Evolutionary conservation across 1,140 invertebrate genomes (phyloP).

Genomic region (Ptiloglossa arizonensis): DNA sequence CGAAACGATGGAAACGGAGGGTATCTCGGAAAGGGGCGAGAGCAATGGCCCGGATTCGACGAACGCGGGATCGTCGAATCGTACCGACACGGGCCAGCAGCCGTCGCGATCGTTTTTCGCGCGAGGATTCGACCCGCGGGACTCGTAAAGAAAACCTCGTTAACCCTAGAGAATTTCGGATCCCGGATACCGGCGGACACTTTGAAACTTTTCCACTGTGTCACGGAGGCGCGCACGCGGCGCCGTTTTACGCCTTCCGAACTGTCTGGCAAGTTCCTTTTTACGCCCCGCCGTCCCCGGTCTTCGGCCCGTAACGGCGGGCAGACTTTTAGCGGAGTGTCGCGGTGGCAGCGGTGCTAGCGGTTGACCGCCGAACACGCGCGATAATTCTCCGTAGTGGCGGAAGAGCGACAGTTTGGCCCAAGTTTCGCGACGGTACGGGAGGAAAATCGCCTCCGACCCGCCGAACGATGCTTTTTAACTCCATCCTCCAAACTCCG

Average conservation of each 20-base stretch:
- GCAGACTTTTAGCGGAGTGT: constrained; percentile 54
- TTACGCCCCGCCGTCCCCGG: constrained; percentile 33
- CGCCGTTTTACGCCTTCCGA: constrained; percentile 57
- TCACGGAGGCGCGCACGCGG: constrained; percentile 24
- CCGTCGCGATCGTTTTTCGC: constrained; percentile 34
- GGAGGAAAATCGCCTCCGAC: constrained; percentile 22
- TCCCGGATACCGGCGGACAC: constrained; percentile 45
- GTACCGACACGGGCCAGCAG: neutral
- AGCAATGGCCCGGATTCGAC: too few species aligned
- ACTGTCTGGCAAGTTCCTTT: constrained; percentile 60
- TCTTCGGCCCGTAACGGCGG: neutral
- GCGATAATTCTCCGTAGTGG: constrained; percentile 52
- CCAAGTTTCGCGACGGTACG: constrained; percentile 31
- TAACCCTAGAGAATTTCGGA: constrained; percentile 34
- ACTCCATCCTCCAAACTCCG: too few species aligned
- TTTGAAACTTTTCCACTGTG: constrained; percentile 53
- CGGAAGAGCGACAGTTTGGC: constrained; percentile 62
- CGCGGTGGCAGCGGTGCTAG: constrained; percentile 50
- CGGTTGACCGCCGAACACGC: constrained; percentile 55
- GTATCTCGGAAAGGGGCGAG: too few species aligned
- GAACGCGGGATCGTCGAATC: constrained; percentile 17
- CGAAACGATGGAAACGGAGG: too few species aligned
- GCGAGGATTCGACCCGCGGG: constrained; percentile 9
- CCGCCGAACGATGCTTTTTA: neutral
- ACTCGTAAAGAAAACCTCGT: constrained; percentile 40